Conservation (phyloP, 2,797 vertebrate genomes). For the Cercopithecus neglectus region DNA sequence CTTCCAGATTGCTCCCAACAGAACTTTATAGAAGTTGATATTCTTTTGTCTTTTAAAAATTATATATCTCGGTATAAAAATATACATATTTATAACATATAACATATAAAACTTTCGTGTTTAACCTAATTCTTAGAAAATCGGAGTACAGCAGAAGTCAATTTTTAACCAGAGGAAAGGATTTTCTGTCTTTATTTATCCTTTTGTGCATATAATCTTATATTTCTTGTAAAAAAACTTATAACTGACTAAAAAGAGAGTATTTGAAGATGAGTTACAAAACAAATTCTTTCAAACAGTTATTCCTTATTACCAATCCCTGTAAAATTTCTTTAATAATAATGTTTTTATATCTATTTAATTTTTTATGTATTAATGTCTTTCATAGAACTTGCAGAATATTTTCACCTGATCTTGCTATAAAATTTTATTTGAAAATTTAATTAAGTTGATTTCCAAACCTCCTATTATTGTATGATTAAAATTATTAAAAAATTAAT, state of each 20-base stretch:
- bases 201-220: conserved; percentile 44
- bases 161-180: background rate
- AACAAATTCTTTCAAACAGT: background rate
- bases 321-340: background rate
- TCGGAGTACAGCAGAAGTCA: background rate
- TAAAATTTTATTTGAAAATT: background rate
- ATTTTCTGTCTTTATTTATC: conserved; percentile 46
- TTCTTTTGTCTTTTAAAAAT: background rate
- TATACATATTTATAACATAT: background rate
- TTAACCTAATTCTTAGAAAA: background rate
- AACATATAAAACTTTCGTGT: background rate
- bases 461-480: background rate
- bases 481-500: background rate
- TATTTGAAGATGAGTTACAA: background rate
- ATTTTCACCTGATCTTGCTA: background rate
- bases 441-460: background rate
- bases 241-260: background rate
- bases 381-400: background rate
- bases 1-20: background rate
- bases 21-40: background rate
- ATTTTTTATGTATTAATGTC: background rate
- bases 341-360: background rate
- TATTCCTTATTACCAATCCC: background rate
- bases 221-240: conserved; percentile 71
- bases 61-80: background rate